Base-by-base conservation (phyloP, 1,140 invertebrate genomes). In the Capitella teleta region DNA sequence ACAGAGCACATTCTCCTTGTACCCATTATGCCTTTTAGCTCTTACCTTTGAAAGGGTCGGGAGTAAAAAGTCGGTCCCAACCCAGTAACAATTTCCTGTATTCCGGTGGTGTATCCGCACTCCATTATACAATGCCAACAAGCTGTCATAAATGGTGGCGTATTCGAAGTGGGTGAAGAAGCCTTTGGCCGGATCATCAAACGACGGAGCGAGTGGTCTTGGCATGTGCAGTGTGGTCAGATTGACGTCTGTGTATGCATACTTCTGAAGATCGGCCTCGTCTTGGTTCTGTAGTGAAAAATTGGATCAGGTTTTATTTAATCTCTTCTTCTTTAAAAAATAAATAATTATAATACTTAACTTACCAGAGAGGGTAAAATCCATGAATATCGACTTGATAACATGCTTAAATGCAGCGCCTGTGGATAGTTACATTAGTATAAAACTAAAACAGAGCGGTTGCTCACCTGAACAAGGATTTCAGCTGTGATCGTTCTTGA, bases 141-240 rank as follows among this genome's bases (percentile, higher is more conserved):
- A 30, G 19, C 45, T 47, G 45, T 47, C 45, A 30, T 47, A 47
- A 12, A 47, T 23, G 3, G 45, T 47, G 3, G 45, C 45, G 19
- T 32, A 47, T 16, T 47, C 45, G 36, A 12, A n/a, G 10, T n/a
- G 12, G 18, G 26, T 36, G 45, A 47, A 47, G 14, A 32, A 24
- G 8, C 10, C 45, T 4, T 32, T 6, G 18, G 5, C 38, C 28
- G 24, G 36, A 10, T 30, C 45, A 5, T 32, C 24, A 24, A n/a
- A 26, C 24, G 24, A 24, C 21, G 8, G 24, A 12, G 30, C 23
- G 18, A 16, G 30, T 10, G 18, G 45, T 14, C 30, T 30, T 14
- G 36, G 45, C n/a, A n/a, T n/a, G 12, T 28, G 23, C 5, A 47
- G 19, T 26, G 45, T 47, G 10, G 45, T 47, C n/a, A 47, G 28